phyloP scores from a whole-genome alignment of 2,888 invertebrate genomes.

The Drosophila paranaensis region DNA sequence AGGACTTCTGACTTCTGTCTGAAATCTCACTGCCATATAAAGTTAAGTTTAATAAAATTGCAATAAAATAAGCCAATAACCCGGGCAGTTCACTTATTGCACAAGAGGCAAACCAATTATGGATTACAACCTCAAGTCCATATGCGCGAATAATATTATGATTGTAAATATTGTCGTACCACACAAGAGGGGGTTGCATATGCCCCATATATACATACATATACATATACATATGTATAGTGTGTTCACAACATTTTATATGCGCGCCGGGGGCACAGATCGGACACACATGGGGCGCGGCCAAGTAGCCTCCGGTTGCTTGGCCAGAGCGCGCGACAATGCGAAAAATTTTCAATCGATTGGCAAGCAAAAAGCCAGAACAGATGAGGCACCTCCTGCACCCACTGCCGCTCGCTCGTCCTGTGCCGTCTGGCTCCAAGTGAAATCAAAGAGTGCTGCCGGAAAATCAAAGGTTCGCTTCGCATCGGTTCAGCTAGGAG shows the following conservation, averaged over 20 bases:
- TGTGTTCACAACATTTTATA: slow-evolving; percentile 58
- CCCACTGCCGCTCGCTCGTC: not conserved
- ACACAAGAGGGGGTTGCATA: slow-evolving; percentile 16
- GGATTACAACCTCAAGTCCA: slow-evolving; percentile 76
- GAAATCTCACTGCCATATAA: not conserved
- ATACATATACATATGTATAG: too few species aligned
- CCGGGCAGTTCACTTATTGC: slow-evolving; percentile 29
- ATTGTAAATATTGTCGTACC: slow-evolving; percentile 60
- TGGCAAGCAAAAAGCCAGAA: slow-evolving; percentile 39
- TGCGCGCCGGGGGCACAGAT: slow-evolving; percentile 68
- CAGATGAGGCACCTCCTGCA: not conserved
- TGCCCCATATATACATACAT: not conserved
- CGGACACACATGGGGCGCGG: slow-evolving; percentile 72
- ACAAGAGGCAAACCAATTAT: slow-evolving; percentile 67
- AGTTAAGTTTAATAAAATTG: not conserved
- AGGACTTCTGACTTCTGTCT: not conserved
- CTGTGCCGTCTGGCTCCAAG: slow-evolving; percentile 15
- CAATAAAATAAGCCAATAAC: slow-evolving; percentile 16
- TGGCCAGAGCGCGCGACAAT: slow-evolving; percentile 75
- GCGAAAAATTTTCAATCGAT: slow-evolving; percentile 82
- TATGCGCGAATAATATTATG: slow-evolving; percentile 74
- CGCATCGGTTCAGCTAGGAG: slow-evolving; percentile 15
- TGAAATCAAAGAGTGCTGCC: slow-evolving; percentile 47
- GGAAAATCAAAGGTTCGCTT: slow-evolving; percentile 62
- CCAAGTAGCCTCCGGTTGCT: slow-evolving; percentile 72